phyloP scores from a whole-genome alignment of 2,888 invertebrate genomes.

The Sthenelais limicola region DNA sequence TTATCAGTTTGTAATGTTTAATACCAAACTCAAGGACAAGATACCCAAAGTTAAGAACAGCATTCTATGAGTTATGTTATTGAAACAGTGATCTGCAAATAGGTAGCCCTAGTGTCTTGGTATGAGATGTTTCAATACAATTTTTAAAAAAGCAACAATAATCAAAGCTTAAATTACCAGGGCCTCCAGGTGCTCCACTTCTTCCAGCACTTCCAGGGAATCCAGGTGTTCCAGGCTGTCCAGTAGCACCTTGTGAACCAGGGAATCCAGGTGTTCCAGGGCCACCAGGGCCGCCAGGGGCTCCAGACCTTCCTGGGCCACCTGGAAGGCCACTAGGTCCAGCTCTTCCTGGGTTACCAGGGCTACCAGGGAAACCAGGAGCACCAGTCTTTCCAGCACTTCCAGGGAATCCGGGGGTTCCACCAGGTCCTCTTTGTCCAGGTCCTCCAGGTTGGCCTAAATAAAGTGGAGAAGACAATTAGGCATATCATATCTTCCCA shows the following conservation, averaged over 20 bases:
- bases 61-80: too few species aligned
- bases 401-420: slow-evolving; percentile 43
- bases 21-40: too few species aligned
- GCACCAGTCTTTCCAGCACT: slow-evolving; percentile 30
- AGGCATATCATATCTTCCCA: too few species aligned
- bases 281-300: background rate
- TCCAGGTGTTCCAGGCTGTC: slow-evolving; percentile 29
- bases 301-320: slow-evolving; percentile 1
- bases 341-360: background rate
- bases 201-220: slow-evolving; percentile 17
- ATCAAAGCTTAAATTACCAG: too few species aligned
- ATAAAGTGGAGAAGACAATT: too few species aligned
- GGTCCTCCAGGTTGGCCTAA: slow-evolving; percentile 36
- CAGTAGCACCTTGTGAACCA: background rate
- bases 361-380: background rate
- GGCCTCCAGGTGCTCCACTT: slow-evolving; percentile 7
- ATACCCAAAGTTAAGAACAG: too few species aligned
- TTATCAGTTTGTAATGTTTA: too few species aligned
- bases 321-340: slow-evolving; percentile 14
- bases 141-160: too few species aligned
- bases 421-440: slow-evolving; percentile 41
- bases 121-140: slow-evolving; percentile 13
- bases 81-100: too few species aligned
- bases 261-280: slow-evolving; percentile 8
- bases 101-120: too few species aligned